These are phyloP conservation scores for Myotis davidii DNA, from an alignment of 2,113 vertebrate genomes.

Conservation along the genomic window DNA sequence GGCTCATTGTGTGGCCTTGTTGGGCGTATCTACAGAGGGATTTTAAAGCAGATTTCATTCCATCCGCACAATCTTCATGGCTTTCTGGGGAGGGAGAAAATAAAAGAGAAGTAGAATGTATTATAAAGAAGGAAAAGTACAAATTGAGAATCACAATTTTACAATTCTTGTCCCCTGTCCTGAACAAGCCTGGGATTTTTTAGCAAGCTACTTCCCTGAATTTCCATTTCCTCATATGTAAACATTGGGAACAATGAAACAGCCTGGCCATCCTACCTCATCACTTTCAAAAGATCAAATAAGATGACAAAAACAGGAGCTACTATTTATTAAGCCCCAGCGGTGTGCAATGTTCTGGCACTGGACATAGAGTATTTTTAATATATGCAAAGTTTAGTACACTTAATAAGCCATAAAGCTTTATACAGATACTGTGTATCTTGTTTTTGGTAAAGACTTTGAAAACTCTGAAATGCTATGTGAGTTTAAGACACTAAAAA, in stretches of 20 bases:
- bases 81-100: background rate
- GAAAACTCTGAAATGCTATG: slow-evolving; percentile 31
- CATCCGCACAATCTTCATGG: background rate
- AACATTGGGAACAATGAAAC: background rate
- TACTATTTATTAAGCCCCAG: background rate
- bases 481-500: background rate
- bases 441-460: background rate
- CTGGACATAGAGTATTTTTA: background rate
- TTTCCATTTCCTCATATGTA: slow-evolving; percentile 16
- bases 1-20: background rate
- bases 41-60: background rate
- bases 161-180: background rate
- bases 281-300: slow-evolving; percentile 18
- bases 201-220: background rate
- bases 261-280: background rate
- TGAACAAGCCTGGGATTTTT: background rate
- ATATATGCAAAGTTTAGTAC: background rate
- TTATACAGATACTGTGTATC: background rate
- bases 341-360: background rate
- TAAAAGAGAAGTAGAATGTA: background rate
- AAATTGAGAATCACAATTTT: background rate
- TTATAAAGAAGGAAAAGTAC: background rate
- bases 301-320: background rate
- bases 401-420: background rate
- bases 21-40: background rate